phyloP scores from a whole-genome alignment of 2,113 vertebrate species.

The Rhinopomastus cyanomelas region DNA sequence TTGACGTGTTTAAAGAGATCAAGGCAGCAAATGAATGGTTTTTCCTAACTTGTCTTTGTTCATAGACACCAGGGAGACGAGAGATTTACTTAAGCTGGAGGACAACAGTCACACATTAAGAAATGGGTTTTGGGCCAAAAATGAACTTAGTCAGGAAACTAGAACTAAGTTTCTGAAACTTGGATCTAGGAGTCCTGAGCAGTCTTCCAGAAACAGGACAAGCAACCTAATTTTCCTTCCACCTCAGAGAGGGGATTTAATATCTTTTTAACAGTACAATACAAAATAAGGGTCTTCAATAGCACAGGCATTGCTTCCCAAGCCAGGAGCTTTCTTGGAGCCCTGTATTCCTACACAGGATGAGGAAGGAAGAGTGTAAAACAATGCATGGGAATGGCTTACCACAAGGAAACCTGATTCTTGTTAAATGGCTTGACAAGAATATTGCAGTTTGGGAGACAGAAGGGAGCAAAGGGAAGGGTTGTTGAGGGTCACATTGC shows the following conservation, averaged over 20 bases:
- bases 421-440: constrained; percentile 53
- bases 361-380: background rate
- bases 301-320: background rate
- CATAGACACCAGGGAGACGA: background rate
- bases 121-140: background rate
- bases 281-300: background rate
- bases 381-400: background rate
- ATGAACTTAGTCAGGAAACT: background rate
- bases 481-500: constrained; percentile 24
- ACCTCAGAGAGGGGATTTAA: background rate
- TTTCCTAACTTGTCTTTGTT: background rate
- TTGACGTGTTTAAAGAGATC: background rate
- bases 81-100: background rate
- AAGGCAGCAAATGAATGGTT: background rate
- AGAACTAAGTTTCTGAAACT: background rate
- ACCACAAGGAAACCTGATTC: constrained; percentile 29
- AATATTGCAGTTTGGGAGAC: constrained; percentile 37
- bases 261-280: background rate
- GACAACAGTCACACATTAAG: background rate
- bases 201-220: background rate
- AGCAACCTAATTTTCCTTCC: background rate
- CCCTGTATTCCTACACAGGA: background rate
- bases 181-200: background rate
- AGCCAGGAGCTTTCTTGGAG: background rate
- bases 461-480: constrained; percentile 31